A percentile compares a stretch with the other conserved stretches of the same genome.
phyloP scores from a whole-genome alignment of 2,888 invertebrate species.

The Trichogramma evanescens region DNA sequence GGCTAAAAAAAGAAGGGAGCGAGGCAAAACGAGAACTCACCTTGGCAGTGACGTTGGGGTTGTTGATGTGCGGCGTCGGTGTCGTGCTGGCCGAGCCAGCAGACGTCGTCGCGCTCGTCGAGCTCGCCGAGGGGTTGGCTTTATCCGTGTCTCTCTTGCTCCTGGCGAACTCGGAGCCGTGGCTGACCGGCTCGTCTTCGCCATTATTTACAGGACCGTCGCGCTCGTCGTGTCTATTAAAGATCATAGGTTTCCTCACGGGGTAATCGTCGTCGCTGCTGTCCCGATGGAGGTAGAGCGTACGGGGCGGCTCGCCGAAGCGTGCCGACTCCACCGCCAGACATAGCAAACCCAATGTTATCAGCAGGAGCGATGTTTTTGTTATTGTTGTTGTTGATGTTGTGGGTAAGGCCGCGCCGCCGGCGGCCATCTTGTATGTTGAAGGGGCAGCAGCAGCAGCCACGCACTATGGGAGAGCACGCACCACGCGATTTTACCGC shows the following conservation, averaged over 20 bases:
- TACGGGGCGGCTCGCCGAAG: conserved; percentile 31
- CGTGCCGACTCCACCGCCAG: conserved; percentile 18
- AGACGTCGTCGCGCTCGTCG: conserved; percentile 28
- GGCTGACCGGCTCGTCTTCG: conserved; percentile 18
- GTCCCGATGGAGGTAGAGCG: conserved; percentile 26
- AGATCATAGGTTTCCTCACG: conserved; percentile 24
- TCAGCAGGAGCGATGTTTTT: not conserved
- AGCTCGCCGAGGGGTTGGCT: not conserved
- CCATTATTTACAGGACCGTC: not conserved
- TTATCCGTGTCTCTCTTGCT: conserved; percentile 30
- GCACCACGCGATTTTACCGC: not conserved
- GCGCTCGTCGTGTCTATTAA: conserved; percentile 23
- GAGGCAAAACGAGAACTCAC: not conserved
- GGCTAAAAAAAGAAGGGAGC: not conserved
- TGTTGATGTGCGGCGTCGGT: conserved; percentile 25
- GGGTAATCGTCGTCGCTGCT: conserved; percentile 16
- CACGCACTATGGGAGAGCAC: not conserved
- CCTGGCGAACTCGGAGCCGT: conserved; percentile 33
- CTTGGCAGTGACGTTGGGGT: conserved; percentile 39
- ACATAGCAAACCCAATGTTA: not conserved
- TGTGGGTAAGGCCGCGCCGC: not conserved
- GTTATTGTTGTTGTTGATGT: not conserved
- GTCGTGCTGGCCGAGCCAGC: conserved; percentile 7
- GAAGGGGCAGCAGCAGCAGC: not conserved
- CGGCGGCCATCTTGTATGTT: not conserved